Conservation (phyloP, 2,888 invertebrate genomes). For the Oxyteleia sp. region DNA sequence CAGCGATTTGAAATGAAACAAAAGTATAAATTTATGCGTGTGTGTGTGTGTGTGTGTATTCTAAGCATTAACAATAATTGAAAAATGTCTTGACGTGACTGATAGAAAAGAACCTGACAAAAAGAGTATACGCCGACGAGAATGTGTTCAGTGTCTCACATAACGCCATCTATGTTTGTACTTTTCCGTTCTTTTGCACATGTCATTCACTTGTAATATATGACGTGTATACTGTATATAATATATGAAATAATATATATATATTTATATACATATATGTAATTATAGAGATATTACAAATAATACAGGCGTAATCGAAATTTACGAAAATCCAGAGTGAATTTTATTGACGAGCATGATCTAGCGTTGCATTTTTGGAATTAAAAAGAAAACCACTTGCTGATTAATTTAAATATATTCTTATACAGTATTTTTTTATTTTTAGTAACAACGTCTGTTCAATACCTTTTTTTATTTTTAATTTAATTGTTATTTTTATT, state of each 20-base stretch:
- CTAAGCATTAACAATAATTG: conserved; percentile 13
- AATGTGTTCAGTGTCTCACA: conserved; percentile 45
- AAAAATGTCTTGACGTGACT: conserved; percentile 29
- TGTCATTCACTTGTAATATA: conserved; percentile 43
- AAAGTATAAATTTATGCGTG: conserved; percentile 7
- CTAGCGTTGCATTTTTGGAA: neutral
- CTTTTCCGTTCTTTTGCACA: conserved; percentile 37
- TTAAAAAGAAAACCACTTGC: neutral
- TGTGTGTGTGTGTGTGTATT: conserved; percentile 8
- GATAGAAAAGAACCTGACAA: neutral
- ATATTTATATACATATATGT: conserved; percentile 48
- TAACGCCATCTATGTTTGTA: conserved; percentile 47
- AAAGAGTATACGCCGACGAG: conserved; percentile 17
- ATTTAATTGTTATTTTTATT: too few relatives aligned
- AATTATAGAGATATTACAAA: neutral
- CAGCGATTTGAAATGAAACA: conserved; percentile 23
- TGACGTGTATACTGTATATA: conserved; percentile 46
- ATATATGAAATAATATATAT: conserved; percentile 33
- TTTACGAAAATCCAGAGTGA: neutral
- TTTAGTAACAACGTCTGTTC: too few relatives aligned
- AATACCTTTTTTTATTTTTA: too few relatives aligned
- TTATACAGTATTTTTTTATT: too few relatives aligned
- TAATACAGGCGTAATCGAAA: neutral
- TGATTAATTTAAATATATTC: too few relatives aligned
- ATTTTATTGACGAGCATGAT: neutral